Percentiles rank a stretch among this genome's conserved stretches.
Conservation (phyloP, 2,113 vertebrate species). For the Arizona elegans region DNA sequence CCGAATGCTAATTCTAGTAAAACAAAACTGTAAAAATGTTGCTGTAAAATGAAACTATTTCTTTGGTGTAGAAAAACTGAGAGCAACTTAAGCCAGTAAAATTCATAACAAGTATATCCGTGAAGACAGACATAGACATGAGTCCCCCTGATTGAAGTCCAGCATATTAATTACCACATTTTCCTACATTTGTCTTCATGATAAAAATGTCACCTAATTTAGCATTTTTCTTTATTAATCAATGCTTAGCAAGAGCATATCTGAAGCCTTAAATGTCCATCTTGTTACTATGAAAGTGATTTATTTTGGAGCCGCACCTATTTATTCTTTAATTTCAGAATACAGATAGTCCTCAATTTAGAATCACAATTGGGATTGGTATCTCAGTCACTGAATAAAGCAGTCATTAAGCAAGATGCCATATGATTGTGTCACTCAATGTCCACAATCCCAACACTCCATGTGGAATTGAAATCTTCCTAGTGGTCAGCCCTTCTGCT, state of each 20-base stretch:
- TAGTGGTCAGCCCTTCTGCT: neutral
- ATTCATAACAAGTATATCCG: neutral
- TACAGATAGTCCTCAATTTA: neutral
- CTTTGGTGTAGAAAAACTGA: neutral
- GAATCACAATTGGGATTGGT: neutral
- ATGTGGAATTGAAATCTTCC: neutral
- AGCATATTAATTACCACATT: neutral
- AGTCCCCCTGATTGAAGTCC: neutral
- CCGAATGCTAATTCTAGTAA: neutral
- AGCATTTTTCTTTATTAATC: neutral
- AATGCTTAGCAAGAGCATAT: neutral
- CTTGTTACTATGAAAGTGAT: neutral
- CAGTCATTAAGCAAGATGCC: neutral
- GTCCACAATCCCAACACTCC: neutral
- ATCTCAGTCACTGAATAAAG: neutral
- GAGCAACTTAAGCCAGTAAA: neutral
- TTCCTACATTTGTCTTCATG: neutral
- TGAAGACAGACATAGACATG: neutral
- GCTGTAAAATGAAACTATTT: neutral
- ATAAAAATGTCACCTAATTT: neutral
- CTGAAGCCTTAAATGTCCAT: neutral
- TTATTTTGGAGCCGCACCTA: neutral
- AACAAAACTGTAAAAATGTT: neutral
- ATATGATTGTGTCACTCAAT: neutral
- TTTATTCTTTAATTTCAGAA: neutral